Conservation (phyloP, 2,888 invertebrate genomes). For the Netelia fuscicornis region DNA sequence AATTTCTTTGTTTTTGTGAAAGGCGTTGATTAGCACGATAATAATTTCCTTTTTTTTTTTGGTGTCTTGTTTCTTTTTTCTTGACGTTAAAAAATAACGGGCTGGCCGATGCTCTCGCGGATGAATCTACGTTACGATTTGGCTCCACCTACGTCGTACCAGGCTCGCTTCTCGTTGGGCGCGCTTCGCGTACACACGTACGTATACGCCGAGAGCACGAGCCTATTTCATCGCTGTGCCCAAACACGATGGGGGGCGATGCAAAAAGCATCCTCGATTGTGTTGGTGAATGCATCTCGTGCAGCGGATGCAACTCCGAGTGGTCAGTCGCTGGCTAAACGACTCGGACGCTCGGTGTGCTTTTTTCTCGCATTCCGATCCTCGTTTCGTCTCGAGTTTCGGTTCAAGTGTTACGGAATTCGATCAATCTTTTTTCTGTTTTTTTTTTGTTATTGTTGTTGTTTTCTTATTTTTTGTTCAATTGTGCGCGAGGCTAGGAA, state of each 20-base stretch:
- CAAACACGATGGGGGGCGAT: constrained; percentile 56
- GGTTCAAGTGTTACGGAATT: too few relatives aligned
- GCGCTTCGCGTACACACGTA: constrained; percentile 51
- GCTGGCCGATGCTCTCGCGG: constrained; percentile 59
- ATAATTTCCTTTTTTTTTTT: too few relatives aligned
- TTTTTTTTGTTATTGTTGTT: too few relatives aligned
- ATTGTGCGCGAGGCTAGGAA: too few relatives aligned
- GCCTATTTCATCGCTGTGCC: constrained; percentile 72
- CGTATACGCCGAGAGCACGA: constrained; percentile 18
- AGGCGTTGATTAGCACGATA: too few relatives aligned
- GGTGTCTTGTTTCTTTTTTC: too few relatives aligned
- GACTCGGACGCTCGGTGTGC: constrained; percentile 74
- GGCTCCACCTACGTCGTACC: constrained; percentile 75
- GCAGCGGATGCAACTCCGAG: constrained; percentile 83
- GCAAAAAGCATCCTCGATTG: constrained; percentile 67
- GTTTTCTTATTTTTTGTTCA: too few relatives aligned
- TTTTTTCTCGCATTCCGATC: constrained; percentile 13
- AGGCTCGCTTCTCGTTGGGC: constrained; percentile 77
- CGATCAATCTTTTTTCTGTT: too few relatives aligned
- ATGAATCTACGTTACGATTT: constrained; percentile 63
- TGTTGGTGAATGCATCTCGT: constrained; percentile 83
- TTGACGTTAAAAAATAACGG: constrained; percentile 3
- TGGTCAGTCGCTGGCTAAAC: constrained; percentile 83
- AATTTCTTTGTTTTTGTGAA: too few relatives aligned
- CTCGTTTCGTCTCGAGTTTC: too few relatives aligned